Evolutionary conservation across 1,140 invertebrate genomes (phyloP).

Genomic region (Spodoptera frugiperda): DNA sequence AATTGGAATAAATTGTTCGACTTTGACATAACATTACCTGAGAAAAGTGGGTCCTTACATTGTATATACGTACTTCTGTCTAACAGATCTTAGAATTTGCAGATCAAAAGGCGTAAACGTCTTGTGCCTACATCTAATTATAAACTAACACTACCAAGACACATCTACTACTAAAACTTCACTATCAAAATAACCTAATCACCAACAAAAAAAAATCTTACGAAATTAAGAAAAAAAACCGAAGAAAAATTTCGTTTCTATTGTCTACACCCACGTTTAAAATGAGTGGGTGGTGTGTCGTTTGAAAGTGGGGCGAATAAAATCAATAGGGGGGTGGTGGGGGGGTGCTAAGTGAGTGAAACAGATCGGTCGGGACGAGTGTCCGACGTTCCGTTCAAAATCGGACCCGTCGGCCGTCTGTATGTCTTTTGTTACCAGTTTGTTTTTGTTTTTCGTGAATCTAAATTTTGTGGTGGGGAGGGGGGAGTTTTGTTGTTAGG

Average conservation of each 20-base stretch:
- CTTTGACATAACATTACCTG: too few relatives aligned
- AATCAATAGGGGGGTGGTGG: slow-evolving; percentile 69
- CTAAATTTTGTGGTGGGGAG: background rate
- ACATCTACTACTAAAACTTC: too few relatives aligned
- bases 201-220: too few relatives aligned
- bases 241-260: slow-evolving; percentile 47
- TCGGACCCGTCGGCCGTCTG: slow-evolving; percentile 18
- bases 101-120: too few relatives aligned
- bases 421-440: slow-evolving; percentile 2
- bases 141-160: too few relatives aligned
- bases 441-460: background rate
- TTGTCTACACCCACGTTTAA: slow-evolving; percentile 70
- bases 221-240: background rate
- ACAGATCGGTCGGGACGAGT: slow-evolving; percentile 53
- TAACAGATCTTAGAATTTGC: too few relatives aligned
- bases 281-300: slow-evolving; percentile 54
- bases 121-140: too few relatives aligned
- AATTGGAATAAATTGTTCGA: too few relatives aligned
- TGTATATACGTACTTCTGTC: too few relatives aligned
- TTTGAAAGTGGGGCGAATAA: slow-evolving; percentile 64
- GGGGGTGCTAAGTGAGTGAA: slow-evolving; percentile 65
- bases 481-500: background rate
- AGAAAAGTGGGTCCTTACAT: too few relatives aligned
- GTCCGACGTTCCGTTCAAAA: slow-evolving; percentile 47
- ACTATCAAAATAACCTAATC: too few relatives aligned